Evolutionary conservation across 2,797 vertebrate genomes (phyloP), one percentile per base, ranked within the genome.

Genomic region (Gobio occitaniae): DNA sequence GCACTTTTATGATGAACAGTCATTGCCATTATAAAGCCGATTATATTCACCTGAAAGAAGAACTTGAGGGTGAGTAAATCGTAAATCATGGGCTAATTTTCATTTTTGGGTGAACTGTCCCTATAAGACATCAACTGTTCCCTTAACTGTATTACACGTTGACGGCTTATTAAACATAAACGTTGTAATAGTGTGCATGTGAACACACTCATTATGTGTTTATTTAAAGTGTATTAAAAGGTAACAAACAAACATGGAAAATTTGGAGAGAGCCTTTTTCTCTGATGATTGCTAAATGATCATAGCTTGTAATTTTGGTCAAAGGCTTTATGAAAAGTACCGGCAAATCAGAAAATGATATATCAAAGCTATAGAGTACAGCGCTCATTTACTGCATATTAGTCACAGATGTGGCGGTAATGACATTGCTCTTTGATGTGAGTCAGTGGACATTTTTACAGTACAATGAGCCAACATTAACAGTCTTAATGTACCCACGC

Each of bases 331-430:
- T 16, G 13, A 52, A 21, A 75, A 83, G 41, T 9, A 50, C 41
- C 38, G 11, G 44, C 25, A 32, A 83, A 52, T 66, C 80, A 47
- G 54, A 54, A 76, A 83, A 41, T 83, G 1, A 83, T 68, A 25
- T 65, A 68, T 83, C 44, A 83, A 54, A 76, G 71, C 59, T 44
- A 52, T 41, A 76, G 47, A 76, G 47, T 16, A 54, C 56, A 76
- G 32, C 15, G 6, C 29, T 75, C 81, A 83, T 83, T 83, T 83
- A 38, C 61, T 36, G 48, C 82, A 83, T 75, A 54, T 83, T 83
- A 83, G 82, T 83, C 81, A 52, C 82, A 83, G 72, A 54, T 83
- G 32, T 76, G 50, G 48, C 21, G 4, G 72, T 68, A 83, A 76
- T 83, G 61, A 54, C 72, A 68, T 68, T 52, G 47, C 47, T 74